Evolutionary conservation across 2,113 vertebrate species (phyloP).

Genomic region (Peromyscus polionotus): DNA sequence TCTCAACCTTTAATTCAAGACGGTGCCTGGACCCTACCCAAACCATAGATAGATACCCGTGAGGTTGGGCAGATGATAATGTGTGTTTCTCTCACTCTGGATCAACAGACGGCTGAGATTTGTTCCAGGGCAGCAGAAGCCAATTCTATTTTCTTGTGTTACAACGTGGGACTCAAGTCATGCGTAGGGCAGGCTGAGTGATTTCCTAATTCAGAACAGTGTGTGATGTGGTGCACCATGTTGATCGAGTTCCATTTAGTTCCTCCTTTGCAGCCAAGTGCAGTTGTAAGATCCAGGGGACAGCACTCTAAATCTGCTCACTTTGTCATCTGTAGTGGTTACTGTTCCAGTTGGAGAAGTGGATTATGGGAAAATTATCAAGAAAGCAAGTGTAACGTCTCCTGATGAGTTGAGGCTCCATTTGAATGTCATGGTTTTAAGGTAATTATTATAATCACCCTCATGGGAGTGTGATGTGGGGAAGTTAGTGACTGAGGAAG

Average conservation of each 20-base stretch:
- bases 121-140: conserved; percentile 54
- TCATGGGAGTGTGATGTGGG: background rate
- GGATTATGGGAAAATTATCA: background rate
- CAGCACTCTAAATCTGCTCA: conserved; percentile 10
- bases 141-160: conserved; percentile 75
- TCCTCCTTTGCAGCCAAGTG: conserved; percentile 22
- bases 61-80: conserved; percentile 69
- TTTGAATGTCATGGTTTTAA: conserved; percentile 6
- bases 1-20: conserved; percentile 78
- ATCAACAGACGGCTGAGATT: conserved; percentile 55
- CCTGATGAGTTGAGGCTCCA: background rate
- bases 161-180: conserved; percentile 43
- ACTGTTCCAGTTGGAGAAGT: background rate
- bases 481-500: background rate
- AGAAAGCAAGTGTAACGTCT: background rate
- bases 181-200: conserved; percentile 47
- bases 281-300: background rate
- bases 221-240: background rate
- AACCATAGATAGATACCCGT: conserved; percentile 67
- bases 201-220: conserved; percentile 25
- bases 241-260: conserved; percentile 35
- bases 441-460: background rate
- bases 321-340: background rate
- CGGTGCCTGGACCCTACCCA: conserved; percentile 76
- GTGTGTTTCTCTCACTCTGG: conserved; percentile 51